phyloP scores from a whole-genome alignment of 2,113 vertebrate species.

The Rhinopomastus cyanomelas region DNA sequence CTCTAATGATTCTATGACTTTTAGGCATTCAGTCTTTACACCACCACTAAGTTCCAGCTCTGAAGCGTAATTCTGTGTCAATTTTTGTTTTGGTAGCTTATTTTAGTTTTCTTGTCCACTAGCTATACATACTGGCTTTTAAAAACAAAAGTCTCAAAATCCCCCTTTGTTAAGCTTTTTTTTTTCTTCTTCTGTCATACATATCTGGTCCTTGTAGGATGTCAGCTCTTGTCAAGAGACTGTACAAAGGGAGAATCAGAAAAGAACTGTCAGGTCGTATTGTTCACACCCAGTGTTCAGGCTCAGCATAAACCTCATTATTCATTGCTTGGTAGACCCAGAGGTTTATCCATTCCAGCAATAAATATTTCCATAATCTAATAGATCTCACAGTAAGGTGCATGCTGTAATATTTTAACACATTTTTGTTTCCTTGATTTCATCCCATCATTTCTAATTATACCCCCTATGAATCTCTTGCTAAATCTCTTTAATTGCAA shows the following conservation, averaged over 20 bases:
- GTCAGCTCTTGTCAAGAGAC: neutral
- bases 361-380: conserved; percentile 42
- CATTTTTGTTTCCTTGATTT: conserved; percentile 46
- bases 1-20: too few relatives aligned
- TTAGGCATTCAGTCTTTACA: neutral
- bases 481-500: conserved; percentile 45
- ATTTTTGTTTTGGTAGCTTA: neutral
- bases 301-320: neutral
- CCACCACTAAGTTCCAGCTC: accelerated
- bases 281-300: neutral
- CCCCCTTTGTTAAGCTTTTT: neutral
- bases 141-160: neutral
- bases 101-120: neutral
- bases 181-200: neutral
- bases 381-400: conserved; percentile 24
- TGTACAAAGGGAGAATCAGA: neutral
- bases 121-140: too few relatives aligned
- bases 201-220: neutral
- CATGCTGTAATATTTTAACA: neutral
- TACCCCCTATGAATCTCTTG: neutral
- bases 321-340: neutral
- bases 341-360: neutral
- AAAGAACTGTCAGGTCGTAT: neutral
- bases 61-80: neutral
- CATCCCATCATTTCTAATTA: conserved; percentile 48